Evolutionary conservation across 2,113 vertebrate genomes (phyloP).

Genomic region (Festucalex cinctus): DNA sequence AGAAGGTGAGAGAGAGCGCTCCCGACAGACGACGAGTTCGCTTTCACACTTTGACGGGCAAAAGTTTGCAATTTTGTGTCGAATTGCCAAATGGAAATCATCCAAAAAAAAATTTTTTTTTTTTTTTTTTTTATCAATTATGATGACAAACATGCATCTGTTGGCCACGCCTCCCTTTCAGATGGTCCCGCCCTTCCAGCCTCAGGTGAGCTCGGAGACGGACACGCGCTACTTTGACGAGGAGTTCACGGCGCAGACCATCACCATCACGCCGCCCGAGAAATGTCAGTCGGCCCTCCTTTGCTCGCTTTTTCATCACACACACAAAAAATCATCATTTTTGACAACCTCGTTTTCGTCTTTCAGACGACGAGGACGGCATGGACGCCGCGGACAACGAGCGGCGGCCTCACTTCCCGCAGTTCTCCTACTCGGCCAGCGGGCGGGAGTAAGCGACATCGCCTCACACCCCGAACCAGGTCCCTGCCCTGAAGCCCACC

Average conservation of each 20-base stretch:
- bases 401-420: slow-evolving; percentile 92
- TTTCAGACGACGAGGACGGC: slow-evolving; percentile 89
- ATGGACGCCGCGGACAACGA: slow-evolving; percentile 93
- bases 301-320: no score
- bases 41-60: no score
- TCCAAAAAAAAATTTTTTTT: no score
- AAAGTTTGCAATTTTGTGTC: no score
- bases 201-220: slow-evolving; percentile 73
- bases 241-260: slow-evolving; percentile 79
- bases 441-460: slow-evolving; percentile 81
- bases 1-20: no score
- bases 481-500: slow-evolving; percentile 5
- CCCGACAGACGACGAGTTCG: no score
- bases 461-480: slow-evolving; percentile 32
- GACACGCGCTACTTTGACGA: slow-evolving; percentile 80
- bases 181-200: slow-evolving; percentile 74
- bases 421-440: slow-evolving; percentile 96
- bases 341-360: no score
- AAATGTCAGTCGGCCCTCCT: slow-evolving; percentile 51
- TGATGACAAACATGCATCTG: not conserved
- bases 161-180: slow-evolving; percentile 23
- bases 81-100: no score
- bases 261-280: slow-evolving; percentile 77
- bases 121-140: no score
- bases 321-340: no score